Base-by-base conservation (phyloP, 2,797 vertebrate species). In the Macropus fuliginosus region DNA sequence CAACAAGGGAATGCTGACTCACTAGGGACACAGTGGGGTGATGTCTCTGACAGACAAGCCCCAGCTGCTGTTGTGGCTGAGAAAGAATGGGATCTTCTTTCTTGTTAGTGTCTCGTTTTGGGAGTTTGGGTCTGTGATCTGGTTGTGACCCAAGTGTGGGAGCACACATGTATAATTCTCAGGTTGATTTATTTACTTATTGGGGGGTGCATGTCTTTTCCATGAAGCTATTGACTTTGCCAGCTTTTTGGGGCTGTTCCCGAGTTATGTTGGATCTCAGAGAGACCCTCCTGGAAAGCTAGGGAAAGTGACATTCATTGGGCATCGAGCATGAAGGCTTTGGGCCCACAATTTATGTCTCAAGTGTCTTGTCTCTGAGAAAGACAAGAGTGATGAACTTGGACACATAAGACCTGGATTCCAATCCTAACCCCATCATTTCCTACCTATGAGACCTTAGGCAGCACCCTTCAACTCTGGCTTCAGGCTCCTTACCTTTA, bases 1-100 rank as follows among this genome's bases (percentile, higher is more conserved):
- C 96, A 93, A 94, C 57, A 56, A 90, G 46, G 93, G 40, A 34
- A 57, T 16, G 34, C 28, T 97, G 96, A 98, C 56, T 98, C 95
- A 96, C 50, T 29, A 66, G 93, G 95, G 91, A 97, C 91, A 91
- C 59, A 50, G 54, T 66, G 93, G 90, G 95, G 97, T 97, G 95
- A 94, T 94, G 96, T 59, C 28, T 92, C 56, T 93, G 54, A 55
- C 91, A 97, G 95, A 97, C 66, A 92, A 1, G 57, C 46, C 95
- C 93, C 92, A 90, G 55, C 91, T 98, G 91, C 92, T 95, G n/a
- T 66, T 56, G 74, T 40, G 54, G 94, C 93, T 24, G n/a, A n/a
- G 55, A 56, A 57, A 95, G 97, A 16, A 40, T 34, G 81, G 52
- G 66, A 91, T 96, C 90, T 95, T 96, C 62, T 96, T 62, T 62